These are phyloP conservation scores for Camptogramma bilineatum DNA, from an alignment of 2,888 invertebrate species.

Conservation along the genomic window DNA sequence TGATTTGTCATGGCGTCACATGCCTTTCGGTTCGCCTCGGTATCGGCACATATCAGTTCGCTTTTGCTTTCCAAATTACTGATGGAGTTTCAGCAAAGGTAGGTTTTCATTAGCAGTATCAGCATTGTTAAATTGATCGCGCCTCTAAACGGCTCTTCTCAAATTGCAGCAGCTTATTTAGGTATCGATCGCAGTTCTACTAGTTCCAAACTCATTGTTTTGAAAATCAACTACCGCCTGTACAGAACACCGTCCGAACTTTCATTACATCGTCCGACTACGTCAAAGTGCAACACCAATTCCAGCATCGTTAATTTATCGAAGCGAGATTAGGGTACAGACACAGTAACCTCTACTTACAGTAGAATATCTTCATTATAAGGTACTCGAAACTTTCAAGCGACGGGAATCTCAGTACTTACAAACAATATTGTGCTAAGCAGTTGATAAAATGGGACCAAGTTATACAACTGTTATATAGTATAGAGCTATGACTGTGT, in stretches of 20 bases:
- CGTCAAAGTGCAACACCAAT: slow-evolving; percentile 50
- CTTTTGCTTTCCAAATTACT: too few species aligned
- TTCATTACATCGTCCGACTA: slow-evolving; percentile 36
- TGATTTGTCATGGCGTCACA: too few species aligned
- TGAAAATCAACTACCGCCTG: slow-evolving; percentile 33
- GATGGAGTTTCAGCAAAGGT: too few species aligned
- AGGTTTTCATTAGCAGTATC: background rate
- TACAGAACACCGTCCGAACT: slow-evolving; percentile 37
- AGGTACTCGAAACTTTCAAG: background rate
- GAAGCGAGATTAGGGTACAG: slow-evolving; percentile 24
- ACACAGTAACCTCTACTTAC: slow-evolving; percentile 3
- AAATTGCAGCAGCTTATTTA: slow-evolving; percentile 11
- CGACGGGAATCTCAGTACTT: background rate
- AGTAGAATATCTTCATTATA: background rate
- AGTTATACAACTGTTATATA: background rate
- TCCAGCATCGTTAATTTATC: slow-evolving; percentile 56
- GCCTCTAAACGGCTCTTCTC: background rate
- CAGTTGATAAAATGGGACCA: background rate
- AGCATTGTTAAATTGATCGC: background rate
- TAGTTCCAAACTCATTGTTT: slow-evolving; percentile 36
- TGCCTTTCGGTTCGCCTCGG: too few species aligned
- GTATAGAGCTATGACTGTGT: slow-evolving; percentile 2
- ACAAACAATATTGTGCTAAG: background rate
- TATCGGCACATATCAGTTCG: too few species aligned
- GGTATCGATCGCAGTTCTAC: slow-evolving; percentile 4